Percentiles rank a stretch among this genome's conserved stretches.
These are phyloP conservation scores for Morelia viridis DNA, from an alignment of 2,797 vertebrate species.

Conservation along the genomic window DNA sequence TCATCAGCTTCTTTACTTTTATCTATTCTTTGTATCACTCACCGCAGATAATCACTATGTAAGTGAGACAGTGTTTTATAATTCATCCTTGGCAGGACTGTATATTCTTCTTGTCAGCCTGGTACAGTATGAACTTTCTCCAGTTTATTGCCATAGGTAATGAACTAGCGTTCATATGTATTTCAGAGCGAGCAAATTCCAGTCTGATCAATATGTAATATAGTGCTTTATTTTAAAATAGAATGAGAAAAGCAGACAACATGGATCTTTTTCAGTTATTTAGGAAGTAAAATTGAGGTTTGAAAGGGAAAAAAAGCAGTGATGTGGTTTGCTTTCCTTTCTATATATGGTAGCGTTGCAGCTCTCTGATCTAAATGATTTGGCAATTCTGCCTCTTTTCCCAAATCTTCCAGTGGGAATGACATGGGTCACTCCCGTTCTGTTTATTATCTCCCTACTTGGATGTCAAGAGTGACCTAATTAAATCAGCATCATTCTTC, in stretches of 20 bases:
- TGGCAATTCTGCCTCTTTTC: background rate
- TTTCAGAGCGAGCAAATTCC: slow-evolving; percentile 45
- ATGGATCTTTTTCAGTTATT: slow-evolving; percentile 11
- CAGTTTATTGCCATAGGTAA: slow-evolving; percentile 34
- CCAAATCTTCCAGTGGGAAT: background rate
- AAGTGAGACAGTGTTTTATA: slow-evolving; percentile 49
- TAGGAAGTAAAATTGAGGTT: background rate
- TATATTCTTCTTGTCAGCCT: slow-evolving; percentile 14
- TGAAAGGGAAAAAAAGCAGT: background rate
- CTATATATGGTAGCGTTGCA: background rate
- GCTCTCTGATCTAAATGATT: background rate
- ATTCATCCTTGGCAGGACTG: slow-evolving; percentile 47
- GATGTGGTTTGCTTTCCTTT: background rate
- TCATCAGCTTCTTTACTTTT: slow-evolving; percentile 62
- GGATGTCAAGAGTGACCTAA: background rate
- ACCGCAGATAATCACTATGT: slow-evolving; percentile 32
- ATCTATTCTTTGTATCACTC: slow-evolving; percentile 58
- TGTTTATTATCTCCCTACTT: background rate
- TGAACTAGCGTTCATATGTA: slow-evolving; percentile 15
- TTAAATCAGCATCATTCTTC: background rate
- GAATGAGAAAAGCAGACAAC: slow-evolving; percentile 24
- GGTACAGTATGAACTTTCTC: slow-evolving; percentile 35
- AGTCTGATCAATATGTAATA: background rate
- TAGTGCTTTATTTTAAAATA: slow-evolving; percentile 5
- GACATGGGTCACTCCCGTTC: background rate